A percentile compares a stretch with the other conserved stretches of the same genome.
These are phyloP conservation scores for Eucidaris tribuloides DNA, from an alignment of 35 echinoderm and acorn worm species.

Conservation along the genomic window DNA sequence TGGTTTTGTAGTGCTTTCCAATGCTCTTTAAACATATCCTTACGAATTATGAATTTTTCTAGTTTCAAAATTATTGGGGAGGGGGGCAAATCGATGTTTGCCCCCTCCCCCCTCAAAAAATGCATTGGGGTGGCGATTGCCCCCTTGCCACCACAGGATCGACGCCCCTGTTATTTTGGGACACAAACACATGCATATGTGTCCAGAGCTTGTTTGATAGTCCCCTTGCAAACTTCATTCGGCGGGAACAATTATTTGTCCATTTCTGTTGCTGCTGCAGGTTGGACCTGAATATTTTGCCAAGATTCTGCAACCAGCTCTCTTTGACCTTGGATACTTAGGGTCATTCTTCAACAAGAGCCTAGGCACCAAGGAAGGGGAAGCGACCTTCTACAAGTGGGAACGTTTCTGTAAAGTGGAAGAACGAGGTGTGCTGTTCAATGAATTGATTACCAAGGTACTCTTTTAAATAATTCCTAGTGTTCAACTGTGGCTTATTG, in stretches of 20 bases:
- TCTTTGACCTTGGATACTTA: conserved; percentile 31
- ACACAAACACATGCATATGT: neutral
- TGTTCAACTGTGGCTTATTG: too few species aligned
- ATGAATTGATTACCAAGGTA: conserved; percentile 34
- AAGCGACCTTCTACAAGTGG: conserved; percentile 49
- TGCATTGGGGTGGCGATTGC: neutral
- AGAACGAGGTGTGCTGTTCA: conserved; percentile 26
- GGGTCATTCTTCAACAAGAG: conserved; percentile 39
- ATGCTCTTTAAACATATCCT: too few species aligned
- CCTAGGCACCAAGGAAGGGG: conserved; percentile 40
- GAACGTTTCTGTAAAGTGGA: conserved; percentile 20
- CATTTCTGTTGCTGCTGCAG: neutral
- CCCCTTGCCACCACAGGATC: neutral
- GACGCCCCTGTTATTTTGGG: neutral
- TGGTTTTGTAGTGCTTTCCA: too few species aligned
- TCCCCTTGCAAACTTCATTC: neutral
- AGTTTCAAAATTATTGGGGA: too few species aligned
- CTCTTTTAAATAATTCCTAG: too few species aligned
- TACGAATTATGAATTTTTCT: too few species aligned
- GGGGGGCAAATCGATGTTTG: too few species aligned
- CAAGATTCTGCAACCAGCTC: conserved; percentile 8
- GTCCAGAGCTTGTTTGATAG: neutral
- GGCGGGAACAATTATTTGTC: neutral
- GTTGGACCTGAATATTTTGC: conserved; percentile 56
- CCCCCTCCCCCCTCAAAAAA: too few species aligned